These are phyloP conservation scores for Aporrectodea caliginosa DNA, from an alignment of 1,140 invertebrate species.

Conservation along the genomic window DNA sequence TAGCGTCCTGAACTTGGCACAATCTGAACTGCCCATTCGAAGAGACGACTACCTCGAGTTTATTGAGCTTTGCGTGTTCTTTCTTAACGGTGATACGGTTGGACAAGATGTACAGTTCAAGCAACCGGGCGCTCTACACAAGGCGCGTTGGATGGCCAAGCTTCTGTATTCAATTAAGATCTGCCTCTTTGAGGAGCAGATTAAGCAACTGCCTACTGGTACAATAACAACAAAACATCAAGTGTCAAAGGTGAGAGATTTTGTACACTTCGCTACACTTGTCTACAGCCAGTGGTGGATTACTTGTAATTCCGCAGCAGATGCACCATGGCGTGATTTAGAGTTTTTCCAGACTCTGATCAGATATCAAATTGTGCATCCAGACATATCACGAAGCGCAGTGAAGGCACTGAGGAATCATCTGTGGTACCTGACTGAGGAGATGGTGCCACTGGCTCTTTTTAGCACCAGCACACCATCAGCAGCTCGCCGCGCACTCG, in stretches of 20 bases:
- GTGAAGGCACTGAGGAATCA: background rate
- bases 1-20: background rate
- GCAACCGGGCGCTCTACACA: background rate
- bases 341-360: background rate
- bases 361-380: background rate
- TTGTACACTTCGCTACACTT: background rate
- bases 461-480: background rate
- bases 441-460: background rate
- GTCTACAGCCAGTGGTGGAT: background rate
- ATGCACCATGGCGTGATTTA: background rate
- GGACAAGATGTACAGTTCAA: background rate
- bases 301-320: background rate
- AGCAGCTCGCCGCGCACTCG: background rate
- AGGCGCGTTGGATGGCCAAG: background rate
- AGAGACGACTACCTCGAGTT: background rate
- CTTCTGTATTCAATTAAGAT: constrained; percentile 2
- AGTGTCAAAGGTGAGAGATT: background rate
- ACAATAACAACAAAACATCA: background rate
- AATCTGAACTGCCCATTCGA: background rate
- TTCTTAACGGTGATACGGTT: background rate
- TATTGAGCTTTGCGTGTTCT: background rate
- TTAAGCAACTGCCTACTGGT: background rate
- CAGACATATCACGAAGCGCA: background rate
- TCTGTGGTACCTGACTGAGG: background rate
- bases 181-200: background rate